Evolutionary conservation across 2,888 invertebrate species (phyloP).

Genomic region (Trichopoda pennipes): DNA sequence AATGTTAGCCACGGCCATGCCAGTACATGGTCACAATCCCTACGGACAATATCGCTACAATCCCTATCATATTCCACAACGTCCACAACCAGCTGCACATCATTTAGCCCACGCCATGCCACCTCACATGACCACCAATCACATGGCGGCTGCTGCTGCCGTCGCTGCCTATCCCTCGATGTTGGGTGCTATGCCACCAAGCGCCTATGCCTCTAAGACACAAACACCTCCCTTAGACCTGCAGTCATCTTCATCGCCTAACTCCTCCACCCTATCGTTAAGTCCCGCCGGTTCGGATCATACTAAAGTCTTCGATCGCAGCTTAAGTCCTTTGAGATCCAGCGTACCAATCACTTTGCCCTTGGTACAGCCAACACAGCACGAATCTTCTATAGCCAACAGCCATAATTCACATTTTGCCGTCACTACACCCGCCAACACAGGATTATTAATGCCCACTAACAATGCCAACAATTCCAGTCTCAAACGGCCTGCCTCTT

Average conservation of each 20-base stretch:
- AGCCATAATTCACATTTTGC: conserved; percentile 45
- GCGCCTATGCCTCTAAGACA: conserved; percentile 72
- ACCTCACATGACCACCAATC: conserved; percentile 71
- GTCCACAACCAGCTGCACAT: conserved; percentile 77
- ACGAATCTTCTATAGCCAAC: conserved; percentile 21
- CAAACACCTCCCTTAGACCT: conserved; percentile 80
- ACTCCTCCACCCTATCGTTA: conserved; percentile 80
- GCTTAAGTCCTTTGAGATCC: conserved; percentile 73
- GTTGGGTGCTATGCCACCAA: conserved; percentile 73
- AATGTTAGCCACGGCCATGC: conserved; percentile 80
- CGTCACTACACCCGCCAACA: conserved; percentile 64
- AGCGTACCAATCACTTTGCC: conserved; percentile 44
- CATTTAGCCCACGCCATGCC: conserved; percentile 79
- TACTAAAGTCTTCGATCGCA: conserved; percentile 79
- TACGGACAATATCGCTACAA: conserved; percentile 81
- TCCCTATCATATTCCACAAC: conserved; percentile 82
- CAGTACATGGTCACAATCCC: conserved; percentile 81
- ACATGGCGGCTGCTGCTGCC: conserved; percentile 78
- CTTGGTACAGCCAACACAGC: conserved; percentile 51
- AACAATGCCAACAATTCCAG: conserved; percentile 72
- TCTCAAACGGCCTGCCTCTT: conserved; percentile 72
- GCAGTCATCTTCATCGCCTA: conserved; percentile 80
- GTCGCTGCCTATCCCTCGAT: conserved; percentile 71
- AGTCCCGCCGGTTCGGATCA: conserved; percentile 81
- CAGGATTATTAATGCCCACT: conserved; percentile 74